Evolutionary conservation across 2,113 vertebrate species (phyloP), one percentile per base, ranked within the genome.

Genomic region (Pelmatolapia mariae): DNA sequence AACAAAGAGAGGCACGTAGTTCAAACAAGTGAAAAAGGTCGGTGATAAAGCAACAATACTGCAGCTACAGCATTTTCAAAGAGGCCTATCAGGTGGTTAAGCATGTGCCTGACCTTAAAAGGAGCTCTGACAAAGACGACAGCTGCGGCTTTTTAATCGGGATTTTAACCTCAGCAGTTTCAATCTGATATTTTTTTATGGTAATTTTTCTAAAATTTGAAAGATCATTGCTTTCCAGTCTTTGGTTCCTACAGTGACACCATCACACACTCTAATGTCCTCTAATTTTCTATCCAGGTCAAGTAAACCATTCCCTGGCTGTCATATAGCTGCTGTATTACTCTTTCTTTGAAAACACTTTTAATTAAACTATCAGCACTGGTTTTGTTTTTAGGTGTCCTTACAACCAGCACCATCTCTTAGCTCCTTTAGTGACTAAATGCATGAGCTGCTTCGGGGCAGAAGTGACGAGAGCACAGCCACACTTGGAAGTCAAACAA

Each of bases 391-490:
- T 24, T 71, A 43, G 13, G 8, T 45, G 66, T 73, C 38, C 40
- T 47, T 0, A 47, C 15, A 11, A 76, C 9, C n/a, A 76, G 68
- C 1, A 18, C 22, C 40, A 29, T 1, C 22, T 18, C 22, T 71
- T 43, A 26, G 66, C 66, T 45, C 66, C 8, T 16, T 71, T 3
- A 43, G n/a, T 71, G 38, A 43, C n/a, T 43, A 73, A 73, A 43
- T 71, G 7, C 66, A 24, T 24, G 8, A 4, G 16, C 4, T 18
- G 38, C 13, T 45, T 73, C 43, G 24, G 8, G 38, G 5, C n/a
- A 24, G n/a, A 71, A 0, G 12, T 1, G 12, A 40, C 3, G 1
- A 24, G 2, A 71, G 36, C 10, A 38, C 11, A 68, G 66, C 38
- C 66, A 15, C 5, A 3, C 12, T 71, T 68, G n/a, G n/a, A 40